phyloP scores from a whole-genome alignment of 2,113 vertebrate genomes.

The Plectropomus leopardus region DNA sequence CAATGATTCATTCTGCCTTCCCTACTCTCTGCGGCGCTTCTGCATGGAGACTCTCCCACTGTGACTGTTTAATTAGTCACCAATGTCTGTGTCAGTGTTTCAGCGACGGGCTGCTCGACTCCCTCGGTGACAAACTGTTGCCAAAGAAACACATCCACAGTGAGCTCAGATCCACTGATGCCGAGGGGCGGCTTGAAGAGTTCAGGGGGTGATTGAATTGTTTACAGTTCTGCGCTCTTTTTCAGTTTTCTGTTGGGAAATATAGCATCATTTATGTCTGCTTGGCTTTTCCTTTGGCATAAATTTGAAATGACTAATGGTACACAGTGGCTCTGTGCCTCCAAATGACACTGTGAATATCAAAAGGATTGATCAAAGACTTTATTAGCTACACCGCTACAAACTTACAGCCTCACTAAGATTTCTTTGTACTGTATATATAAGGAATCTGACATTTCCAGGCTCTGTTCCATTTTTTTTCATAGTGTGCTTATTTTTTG shows the following conservation, averaged over 20 bases:
- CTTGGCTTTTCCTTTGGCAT: constrained; percentile 66
- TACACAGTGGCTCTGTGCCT: constrained; percentile 47
- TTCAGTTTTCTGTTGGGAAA: constrained; percentile 70
- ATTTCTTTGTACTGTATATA: constrained; percentile 41
- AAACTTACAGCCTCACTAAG: constrained; percentile 19
- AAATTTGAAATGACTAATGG: constrained; percentile 69
- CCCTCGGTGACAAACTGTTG: constrained; percentile 76
- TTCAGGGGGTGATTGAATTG: constrained; percentile 78
- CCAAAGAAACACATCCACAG: constrained; percentile 72
- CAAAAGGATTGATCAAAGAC: constrained; percentile 73
- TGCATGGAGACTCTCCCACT: constrained; percentile 75
- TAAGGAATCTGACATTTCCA: constrained; percentile 59
- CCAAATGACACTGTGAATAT: constrained; percentile 68
- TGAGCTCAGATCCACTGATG: constrained; percentile 57
- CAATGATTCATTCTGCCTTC: constrained; percentile 67
- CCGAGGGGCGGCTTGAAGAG: constrained; percentile 69
- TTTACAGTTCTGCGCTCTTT: constrained; percentile 72
- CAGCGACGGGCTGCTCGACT: constrained; percentile 52
- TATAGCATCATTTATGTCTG: constrained; percentile 68
- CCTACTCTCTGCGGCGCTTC: constrained; percentile 52
- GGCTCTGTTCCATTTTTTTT: constrained; percentile 10
- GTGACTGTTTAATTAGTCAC: constrained; percentile 82
- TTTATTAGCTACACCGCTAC: constrained; percentile 58
- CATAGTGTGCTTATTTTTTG: constrained; percentile 34
- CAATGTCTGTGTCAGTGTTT: constrained; percentile 71